Evolutionary conservation across 2,113 vertebrate species (phyloP).

Genomic region (Xiphophorus couchianus): DNA sequence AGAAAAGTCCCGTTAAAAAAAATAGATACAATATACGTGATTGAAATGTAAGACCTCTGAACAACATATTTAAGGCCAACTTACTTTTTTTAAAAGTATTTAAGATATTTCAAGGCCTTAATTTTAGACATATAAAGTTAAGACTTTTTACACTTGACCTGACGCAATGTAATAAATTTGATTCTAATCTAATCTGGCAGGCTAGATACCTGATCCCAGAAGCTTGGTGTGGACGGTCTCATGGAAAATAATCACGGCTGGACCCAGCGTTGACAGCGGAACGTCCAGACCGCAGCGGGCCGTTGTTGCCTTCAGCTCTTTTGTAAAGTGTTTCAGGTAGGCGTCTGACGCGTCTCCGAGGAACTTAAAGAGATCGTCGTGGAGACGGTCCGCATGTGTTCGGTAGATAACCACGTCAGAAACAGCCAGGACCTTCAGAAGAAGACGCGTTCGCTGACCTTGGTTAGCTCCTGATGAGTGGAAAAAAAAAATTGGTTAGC

Average conservation of each 20-base stretch:
- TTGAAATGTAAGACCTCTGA: too few relatives aligned
- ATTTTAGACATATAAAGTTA: too few relatives aligned
- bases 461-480: slow-evolving; percentile 85
- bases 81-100: too few relatives aligned
- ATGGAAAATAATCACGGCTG: slow-evolving; percentile 97
- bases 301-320: slow-evolving; percentile 96
- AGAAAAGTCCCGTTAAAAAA: too few relatives aligned
- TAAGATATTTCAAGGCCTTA: too few relatives aligned
- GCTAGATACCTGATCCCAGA: slow-evolving; percentile 88
- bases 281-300: slow-evolving; percentile 96
- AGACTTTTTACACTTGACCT: too few relatives aligned
- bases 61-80: too few relatives aligned
- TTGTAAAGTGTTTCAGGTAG: slow-evolving; percentile 96
- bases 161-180: too few relatives aligned
- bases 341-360: slow-evolving; percentile 97
- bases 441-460: slow-evolving; percentile 94
- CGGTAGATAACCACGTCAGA: slow-evolving; percentile 97
- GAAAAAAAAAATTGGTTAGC: background rate
- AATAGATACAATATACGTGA: too few relatives aligned
- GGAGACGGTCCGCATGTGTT: slow-evolving; percentile 95
- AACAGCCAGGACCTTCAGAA: slow-evolving; percentile 95
- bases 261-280: slow-evolving; percentile 94
- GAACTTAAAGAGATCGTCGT: slow-evolving; percentile 99
- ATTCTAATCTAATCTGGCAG: background rate
- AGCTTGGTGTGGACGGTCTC: slow-evolving; percentile 98